Conservation (phyloP, 2,888 invertebrate genomes). For the Nysson spinosus region DNA sequence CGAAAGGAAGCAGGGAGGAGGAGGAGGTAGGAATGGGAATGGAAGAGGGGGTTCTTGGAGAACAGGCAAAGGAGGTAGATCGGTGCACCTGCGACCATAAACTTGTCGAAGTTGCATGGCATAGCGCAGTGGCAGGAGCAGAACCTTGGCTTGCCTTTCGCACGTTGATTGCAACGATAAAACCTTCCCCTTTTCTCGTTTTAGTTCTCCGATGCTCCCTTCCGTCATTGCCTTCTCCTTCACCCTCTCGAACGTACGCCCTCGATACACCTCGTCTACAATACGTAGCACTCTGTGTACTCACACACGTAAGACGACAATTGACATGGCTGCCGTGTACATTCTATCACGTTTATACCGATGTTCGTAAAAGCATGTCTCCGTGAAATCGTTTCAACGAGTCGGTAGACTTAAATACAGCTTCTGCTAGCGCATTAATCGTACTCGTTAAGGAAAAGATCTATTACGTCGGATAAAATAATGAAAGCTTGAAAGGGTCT, state of each 20-base stretch:
- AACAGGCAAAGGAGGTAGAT: slow-evolving; percentile 17
- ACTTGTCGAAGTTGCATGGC: slow-evolving; percentile 55
- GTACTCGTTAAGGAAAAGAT: neutral
- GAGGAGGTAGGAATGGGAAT: neutral
- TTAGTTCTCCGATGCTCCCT: neutral
- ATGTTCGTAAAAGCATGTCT: slow-evolving; percentile 17
- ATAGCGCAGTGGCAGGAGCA: slow-evolving; percentile 48
- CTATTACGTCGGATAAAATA: too few species aligned
- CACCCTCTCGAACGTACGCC: slow-evolving; percentile 4
- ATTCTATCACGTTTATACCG: slow-evolving; percentile 22
- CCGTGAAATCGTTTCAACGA: neutral
- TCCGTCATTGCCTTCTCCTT: slow-evolving; percentile 3
- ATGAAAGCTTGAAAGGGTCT: too few species aligned
- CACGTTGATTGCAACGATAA: slow-evolving; percentile 59
- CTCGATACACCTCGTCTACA: neutral
- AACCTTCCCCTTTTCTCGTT: slow-evolving; percentile 20
- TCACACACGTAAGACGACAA: slow-evolving; percentile 12
- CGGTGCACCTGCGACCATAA: slow-evolving; percentile 62
- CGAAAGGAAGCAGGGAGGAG: neutral
- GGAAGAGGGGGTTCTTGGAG: too few species aligned
- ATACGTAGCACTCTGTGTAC: slow-evolving; percentile 9
- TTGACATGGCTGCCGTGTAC: slow-evolving; percentile 2
- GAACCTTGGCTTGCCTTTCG: slow-evolving; percentile 44
- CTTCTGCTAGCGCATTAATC: too few species aligned
- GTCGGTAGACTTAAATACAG: too few species aligned